Conservation (phyloP, 2,113 vertebrate genomes). For the Anarrhichthys ocellatus region DNA sequence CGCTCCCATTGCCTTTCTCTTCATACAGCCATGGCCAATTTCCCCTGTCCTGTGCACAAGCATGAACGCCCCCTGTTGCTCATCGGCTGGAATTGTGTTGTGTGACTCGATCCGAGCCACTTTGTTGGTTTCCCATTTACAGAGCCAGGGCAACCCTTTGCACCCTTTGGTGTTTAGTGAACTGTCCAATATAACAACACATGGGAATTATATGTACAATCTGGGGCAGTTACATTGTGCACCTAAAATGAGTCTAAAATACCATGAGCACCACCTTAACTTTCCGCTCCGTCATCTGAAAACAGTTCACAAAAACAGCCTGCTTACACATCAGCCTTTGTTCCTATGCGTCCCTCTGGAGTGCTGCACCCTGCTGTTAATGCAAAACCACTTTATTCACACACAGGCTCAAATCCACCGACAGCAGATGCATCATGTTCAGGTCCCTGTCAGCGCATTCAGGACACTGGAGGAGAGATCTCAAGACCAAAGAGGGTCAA, state of each 20-base stretch:
- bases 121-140: too few species aligned
- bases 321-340: slow-evolving; percentile 59
- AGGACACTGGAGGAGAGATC: slow-evolving; percentile 22
- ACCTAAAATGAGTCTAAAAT: neutral
- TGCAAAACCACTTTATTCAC: slow-evolving; percentile 57
- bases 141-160: too few species aligned
- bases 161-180: too few species aligned
- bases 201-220: neutral
- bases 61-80: too few species aligned
- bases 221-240: neutral
- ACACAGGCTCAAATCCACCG: slow-evolving; percentile 48
- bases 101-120: too few species aligned
- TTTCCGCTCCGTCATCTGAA: slow-evolving; percentile 22
- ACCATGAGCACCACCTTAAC: slow-evolving; percentile 5
- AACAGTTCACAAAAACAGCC: slow-evolving; percentile 51
- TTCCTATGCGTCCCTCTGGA: slow-evolving; percentile 26
- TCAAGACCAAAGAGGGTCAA: slow-evolving; percentile 11
- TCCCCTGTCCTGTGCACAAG: too few species aligned
- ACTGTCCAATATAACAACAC: neutral
- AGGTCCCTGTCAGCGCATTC: slow-evolving; percentile 9
- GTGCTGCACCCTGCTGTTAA: slow-evolving; percentile 63
- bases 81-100: too few species aligned
- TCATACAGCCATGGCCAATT: too few species aligned
- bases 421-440: slow-evolving; percentile 36
- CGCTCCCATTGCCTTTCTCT: too few species aligned